These are phyloP conservation scores for Euura lappo DNA, from an alignment of 1,140 invertebrate genomes.

Conservation along the genomic window DNA sequence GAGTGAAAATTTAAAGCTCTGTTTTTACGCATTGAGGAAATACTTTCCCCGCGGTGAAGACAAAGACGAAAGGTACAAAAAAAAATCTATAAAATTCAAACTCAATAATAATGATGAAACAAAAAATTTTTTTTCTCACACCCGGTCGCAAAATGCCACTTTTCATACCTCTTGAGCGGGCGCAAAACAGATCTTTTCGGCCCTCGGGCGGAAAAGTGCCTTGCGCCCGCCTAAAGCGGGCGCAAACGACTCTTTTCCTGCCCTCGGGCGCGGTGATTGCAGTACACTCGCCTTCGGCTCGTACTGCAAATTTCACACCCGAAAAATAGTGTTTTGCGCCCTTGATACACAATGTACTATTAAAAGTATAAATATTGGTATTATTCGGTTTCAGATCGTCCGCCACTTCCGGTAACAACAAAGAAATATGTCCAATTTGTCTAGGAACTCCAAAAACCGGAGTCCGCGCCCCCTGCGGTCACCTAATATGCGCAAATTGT, in stretches of 20 bases:
- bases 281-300: too few relatives aligned
- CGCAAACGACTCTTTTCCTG: too few relatives aligned
- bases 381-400: neutral
- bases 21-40: neutral
- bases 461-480: constrained; percentile 37
- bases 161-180: too few relatives aligned
- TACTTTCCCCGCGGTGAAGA: neutral
- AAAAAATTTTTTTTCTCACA: neutral
- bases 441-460: constrained; percentile 33
- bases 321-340: too few relatives aligned
- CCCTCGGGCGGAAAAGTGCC: too few relatives aligned
- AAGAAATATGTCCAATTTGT: constrained; percentile 45
- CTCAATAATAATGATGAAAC: neutral
- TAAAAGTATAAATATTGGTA: neutral
- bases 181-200: too few relatives aligned
- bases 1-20: neutral
- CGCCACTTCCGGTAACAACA: constrained; percentile 18
- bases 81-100: neutral
- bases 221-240: too few relatives aligned
- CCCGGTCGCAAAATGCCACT: too few relatives aligned
- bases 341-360: too few relatives aligned
- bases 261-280: too few relatives aligned
- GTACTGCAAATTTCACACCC: too few relatives aligned
- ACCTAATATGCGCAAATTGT: constrained; percentile 41
- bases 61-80: neutral